phyloP scores from a whole-genome alignment of 2,888 invertebrate species.

The Agonopterix heracliana region DNA sequence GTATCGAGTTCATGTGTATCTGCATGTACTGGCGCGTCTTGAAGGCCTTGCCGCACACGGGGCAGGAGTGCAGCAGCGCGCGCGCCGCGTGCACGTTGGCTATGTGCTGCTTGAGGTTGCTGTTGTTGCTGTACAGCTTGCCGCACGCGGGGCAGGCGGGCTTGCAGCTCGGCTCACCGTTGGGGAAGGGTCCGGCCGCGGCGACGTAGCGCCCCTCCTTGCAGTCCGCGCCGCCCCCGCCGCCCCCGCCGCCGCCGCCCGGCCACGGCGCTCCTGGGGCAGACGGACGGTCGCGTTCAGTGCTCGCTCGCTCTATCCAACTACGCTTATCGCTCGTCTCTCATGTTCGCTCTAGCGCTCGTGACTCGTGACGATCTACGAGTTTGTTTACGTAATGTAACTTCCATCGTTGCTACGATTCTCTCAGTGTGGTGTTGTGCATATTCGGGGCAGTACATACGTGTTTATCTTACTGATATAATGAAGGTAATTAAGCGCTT shows the following conservation, averaged over 20 bases:
- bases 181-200: slow-evolving; percentile 34
- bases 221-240: slow-evolving; percentile 30
- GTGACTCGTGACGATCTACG: background rate
- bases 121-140: slow-evolving; percentile 81
- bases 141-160: slow-evolving; percentile 81
- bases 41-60: slow-evolving; percentile 80
- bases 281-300: slow-evolving; percentile 64
- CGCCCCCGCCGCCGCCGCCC: slow-evolving; percentile 33
- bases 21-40: slow-evolving; percentile 83
- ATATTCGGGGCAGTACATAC: slow-evolving; percentile 15
- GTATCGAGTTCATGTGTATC: slow-evolving; percentile 81
- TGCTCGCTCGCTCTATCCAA: slow-evolving; percentile 17
- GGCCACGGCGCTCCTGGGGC: slow-evolving; percentile 37
- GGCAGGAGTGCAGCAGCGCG: slow-evolving; percentile 77
- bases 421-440: slow-evolving; percentile 5
- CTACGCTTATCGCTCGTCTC: background rate
- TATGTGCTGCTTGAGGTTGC: slow-evolving; percentile 82
- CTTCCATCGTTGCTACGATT: slow-evolving; percentile 30
- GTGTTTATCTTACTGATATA: background rate
- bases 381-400: slow-evolving; percentile 8
- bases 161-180: slow-evolving; percentile 51
- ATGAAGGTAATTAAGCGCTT: slow-evolving; percentile 37
- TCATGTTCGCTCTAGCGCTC: too few species aligned
- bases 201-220: slow-evolving; percentile 46
- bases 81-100: slow-evolving; percentile 81